Evolutionary conservation across 2,888 invertebrate species (phyloP), one percentile per base, ranked within the genome.

Genomic region (Timema podura): DNA sequence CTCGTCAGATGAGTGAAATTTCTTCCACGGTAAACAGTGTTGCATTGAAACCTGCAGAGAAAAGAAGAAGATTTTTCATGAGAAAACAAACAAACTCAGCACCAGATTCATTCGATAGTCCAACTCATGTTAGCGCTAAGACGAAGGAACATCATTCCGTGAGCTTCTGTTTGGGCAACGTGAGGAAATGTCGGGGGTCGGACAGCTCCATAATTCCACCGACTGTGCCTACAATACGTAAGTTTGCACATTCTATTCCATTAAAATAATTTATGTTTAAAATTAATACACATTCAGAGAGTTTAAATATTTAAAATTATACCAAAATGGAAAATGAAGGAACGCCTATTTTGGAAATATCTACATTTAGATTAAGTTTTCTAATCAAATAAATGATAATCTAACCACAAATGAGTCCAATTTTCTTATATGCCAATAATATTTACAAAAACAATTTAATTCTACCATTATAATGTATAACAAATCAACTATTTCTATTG

Each of bases 51-150:
- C 73, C 74, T 2, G 75, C 76, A 48, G 76, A 79, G 74, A 76
- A 79, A 71, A 70, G 78, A 68, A 68, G 77, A 64, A 72, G 76
- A 10, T 77, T 79, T 70, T 79, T 79, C 70, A 74, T 79, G 64
- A 73, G 79, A 49, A 80, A 80, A 71, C 79, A 80, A 70, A 80
- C 80, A 13, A 80, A 79, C 70, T 81, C 81, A n/a, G 81, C 81
- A 0, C 80, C 81, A 7, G 79, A 80, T 72, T 79, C 80, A 5
- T 79, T 79, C 57, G 79, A 79, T 54, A 76, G 77, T 13, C 70
- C 71, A 10, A 45, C 64, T 10, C 68, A 68, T 11, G 44, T 68
- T 10, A 64, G 70, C 10, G 15, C 70, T 64, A 73, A 74, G 30
- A 65, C 65, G 10, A 75, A 73, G 70, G 75, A 75, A 13, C 74